Evolutionary conservation across 2,113 vertebrate species (phyloP).

Genomic region (Mixornis gularis): DNA sequence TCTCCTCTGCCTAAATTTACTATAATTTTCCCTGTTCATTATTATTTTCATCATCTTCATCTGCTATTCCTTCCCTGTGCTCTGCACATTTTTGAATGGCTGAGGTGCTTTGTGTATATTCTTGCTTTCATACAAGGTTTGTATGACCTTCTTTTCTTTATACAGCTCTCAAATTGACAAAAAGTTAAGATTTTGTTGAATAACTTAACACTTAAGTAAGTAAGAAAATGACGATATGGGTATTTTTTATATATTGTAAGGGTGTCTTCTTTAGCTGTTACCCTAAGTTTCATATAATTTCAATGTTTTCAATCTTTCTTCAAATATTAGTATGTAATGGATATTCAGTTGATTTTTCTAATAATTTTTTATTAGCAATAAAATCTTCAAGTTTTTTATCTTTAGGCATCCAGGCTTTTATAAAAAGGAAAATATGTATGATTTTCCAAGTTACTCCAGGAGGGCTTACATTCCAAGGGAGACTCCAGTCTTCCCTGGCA

Average conservation of each 20-base stretch:
- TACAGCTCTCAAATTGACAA: background rate
- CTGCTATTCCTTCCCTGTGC: background rate
- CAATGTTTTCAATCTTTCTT: background rate
- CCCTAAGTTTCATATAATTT: background rate
- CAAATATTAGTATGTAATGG: background rate
- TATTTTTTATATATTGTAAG: background rate
- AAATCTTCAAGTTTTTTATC: background rate
- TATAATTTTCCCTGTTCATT: background rate
- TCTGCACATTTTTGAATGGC: background rate
- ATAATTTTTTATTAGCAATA: background rate
- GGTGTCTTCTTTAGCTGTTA: background rate
- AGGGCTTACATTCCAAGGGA: no score
- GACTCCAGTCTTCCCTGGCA: no score
- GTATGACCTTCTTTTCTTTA: background rate
- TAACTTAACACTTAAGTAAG: background rate
- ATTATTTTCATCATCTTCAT: background rate
- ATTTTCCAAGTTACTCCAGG: background rate
- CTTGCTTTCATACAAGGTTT: background rate
- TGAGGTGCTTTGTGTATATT: background rate
- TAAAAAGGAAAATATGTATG: background rate
- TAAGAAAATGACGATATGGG: background rate
- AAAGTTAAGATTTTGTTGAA: background rate
- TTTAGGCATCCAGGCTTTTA: background rate
- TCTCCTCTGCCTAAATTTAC: background rate
- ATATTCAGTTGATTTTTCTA: background rate